Base-by-base conservation (phyloP, 2,797 vertebrate species). In the Pristis pectinata region DNA sequence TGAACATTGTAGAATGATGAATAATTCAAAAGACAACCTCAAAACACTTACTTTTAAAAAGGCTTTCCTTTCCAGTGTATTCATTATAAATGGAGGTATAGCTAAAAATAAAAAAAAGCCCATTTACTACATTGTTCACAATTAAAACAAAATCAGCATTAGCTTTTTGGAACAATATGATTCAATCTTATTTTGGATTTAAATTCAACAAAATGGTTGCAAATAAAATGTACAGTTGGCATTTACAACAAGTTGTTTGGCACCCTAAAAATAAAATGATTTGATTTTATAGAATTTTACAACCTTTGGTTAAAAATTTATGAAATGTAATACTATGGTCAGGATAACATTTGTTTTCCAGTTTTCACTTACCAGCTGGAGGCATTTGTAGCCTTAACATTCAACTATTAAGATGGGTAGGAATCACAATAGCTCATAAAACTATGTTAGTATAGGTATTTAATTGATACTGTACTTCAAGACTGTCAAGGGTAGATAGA, bases 71-170 rank as follows among this genome's bases (percentile, higher is more conserved):
- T 99, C 99, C 98, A 99, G 96, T 17, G 98, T 96, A 95, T 99
- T 99, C 99, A 99, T 99, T 96, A 99, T 97, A 97, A 99, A 99
- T 0, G 99, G 99, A 70, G 99, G 99, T 95, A 99, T 99, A 37
- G 98, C 98, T 99, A 94, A 94, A 96, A 96, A 95, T 0, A 95
- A 94, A 96, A 53, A 0, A 64, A 49, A 94, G 24, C 59, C 79
- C 34, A 70, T 9, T n/a, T 76, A 77, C 95, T 94, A 96, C 37
- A 87, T 11, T 77, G n/a, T 64, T 67, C 87, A 87, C 83, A 91
- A 41, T 41, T 91, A 41, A 91, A 41, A 67, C 59, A 64, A 34
- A 91, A 37, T 22, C 19, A 41, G 7, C 61, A 30, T 85, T 53
- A 61, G 19, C 22, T 64, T 67, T 67, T 67, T 15, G 59, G 34